Evolutionary conservation across 2,113 vertebrate genomes (phyloP), one percentile per base, ranked within the genome.

Genomic region (Spea bombifrons): DNA sequence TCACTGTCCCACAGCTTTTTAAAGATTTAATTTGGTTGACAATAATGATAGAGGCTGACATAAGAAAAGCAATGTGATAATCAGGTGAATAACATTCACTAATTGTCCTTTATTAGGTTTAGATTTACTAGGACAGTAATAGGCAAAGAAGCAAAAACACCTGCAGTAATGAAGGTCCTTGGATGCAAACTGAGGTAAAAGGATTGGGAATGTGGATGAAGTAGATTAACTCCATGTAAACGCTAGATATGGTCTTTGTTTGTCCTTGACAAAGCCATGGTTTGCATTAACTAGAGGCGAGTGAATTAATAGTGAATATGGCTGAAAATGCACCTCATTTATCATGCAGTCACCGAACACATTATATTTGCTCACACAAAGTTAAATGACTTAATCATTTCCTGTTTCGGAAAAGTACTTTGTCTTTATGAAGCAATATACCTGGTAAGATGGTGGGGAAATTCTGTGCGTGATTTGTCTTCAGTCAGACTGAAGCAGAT

Each of bases 401-500:
- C 45, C 65, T 66, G 52, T 15, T 71, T 13, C 44, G 30, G 52
- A 46, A 15, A 43, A 66, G 5, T 52, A 70, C 69, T 47, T 43
- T 46, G 50, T 13, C 53, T 79, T n/a, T 61, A 55, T 79, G 17
- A 72, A 73, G 77, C 61, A 50, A 61, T 71, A 70, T 49, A 63
- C 49, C 53, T 66, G 69, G 59, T 48, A 66, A 49, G 76, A 45
- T 17, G 53, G 53, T 15, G 6, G 52, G 71, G 50, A 67, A 73
- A 80, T 80, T 73, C 77, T 73, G 71, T 47, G 70, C 77, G 66
- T 63, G 15, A 55, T 63, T 63, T 55, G 48, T 79, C 46, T 79
- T 73, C 69, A 9, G 9, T 80, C 50, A 67, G 44, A 73, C 43
- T 73, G 77, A 65, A 80, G 77, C 77, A 73, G 77, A 73, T 73